Evolutionary conservation across 2,797 vertebrate genomes (phyloP).

Genomic region (Eupleurogrammus muticus): DNA sequence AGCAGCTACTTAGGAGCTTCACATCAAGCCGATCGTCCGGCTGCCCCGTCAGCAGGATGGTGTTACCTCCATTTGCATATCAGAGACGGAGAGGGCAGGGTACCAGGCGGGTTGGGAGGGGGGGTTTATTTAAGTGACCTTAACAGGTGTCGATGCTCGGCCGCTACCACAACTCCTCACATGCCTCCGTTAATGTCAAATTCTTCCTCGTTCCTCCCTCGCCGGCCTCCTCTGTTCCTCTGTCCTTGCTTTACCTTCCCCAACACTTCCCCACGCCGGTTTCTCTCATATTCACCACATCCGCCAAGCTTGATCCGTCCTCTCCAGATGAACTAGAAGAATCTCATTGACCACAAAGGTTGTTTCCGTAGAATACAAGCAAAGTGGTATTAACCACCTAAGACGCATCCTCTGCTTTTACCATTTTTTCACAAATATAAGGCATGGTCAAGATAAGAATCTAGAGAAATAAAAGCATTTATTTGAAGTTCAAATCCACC

Average conservation of each 20-base stretch:
- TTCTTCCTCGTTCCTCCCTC: conserved; percentile 24
- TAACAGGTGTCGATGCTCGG: conserved; percentile 58
- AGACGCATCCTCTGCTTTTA: too few species aligned
- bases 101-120: conserved; percentile 21
- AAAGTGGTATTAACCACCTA: too few species aligned
- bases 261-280: not conserved
- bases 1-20: conserved; percentile 17
- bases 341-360: too few species aligned
- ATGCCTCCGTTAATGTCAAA: conserved; percentile 36
- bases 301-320: not conserved
- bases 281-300: conserved; percentile 6
- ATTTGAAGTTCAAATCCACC: too few species aligned
- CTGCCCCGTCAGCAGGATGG: conserved; percentile 44
- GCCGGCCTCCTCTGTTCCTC: conserved; percentile 9
- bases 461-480: too few species aligned
- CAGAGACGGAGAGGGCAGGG: conserved; percentile 28
- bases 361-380: too few species aligned
- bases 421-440: too few species aligned
- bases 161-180: conserved; percentile 1
- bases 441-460: too few species aligned
- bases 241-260: conserved; percentile 7
- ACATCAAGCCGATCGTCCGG: conserved; percentile 48
- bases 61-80: conserved; percentile 51
- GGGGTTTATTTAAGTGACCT: conserved; percentile 50
- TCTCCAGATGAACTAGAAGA: too few species aligned